A percentile compares a stretch with the other conserved stretches of the same genome.
Conservation (phyloP, 2,888 invertebrate species). For the Alcis repandata region DNA sequence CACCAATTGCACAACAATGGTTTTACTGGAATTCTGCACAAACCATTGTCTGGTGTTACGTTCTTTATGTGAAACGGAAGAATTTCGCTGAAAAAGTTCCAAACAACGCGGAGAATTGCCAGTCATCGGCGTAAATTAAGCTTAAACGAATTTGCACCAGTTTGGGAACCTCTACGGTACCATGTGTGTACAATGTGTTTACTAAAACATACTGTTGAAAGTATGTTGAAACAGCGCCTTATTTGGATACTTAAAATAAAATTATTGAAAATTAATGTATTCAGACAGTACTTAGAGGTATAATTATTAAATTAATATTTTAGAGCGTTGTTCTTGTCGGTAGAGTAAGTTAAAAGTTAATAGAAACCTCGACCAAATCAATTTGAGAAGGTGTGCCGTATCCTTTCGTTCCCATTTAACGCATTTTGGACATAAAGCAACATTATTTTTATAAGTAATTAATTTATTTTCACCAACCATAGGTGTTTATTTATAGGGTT, state of each 20-base stretch:
- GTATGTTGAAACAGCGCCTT: background rate
- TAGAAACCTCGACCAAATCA: too few species aligned
- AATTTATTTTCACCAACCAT: too few species aligned
- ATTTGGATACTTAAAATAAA: background rate
- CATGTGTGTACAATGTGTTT: background rate
- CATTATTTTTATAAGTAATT: too few species aligned
- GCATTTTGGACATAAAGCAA: too few species aligned
- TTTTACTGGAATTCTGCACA: slow-evolving; percentile 5
- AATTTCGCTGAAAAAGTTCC: slow-evolving; percentile 37
- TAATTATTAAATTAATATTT: too few species aligned
- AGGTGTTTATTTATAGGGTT: too few species aligned
- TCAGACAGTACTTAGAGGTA: too few species aligned
- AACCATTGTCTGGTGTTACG: slow-evolving; percentile 16
- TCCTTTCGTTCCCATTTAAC: too few species aligned
- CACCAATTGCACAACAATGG: slow-evolving; percentile 18
- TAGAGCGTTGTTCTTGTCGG: too few species aligned
- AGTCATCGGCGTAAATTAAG: slow-evolving; percentile 43
- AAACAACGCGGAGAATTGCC: slow-evolving; percentile 36
- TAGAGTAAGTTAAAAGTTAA: too few species aligned
- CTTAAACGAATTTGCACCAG: slow-evolving; percentile 28
- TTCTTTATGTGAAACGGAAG: slow-evolving; percentile 30
- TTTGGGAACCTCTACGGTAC: slow-evolving; percentile 21
- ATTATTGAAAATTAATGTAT: too few species aligned
- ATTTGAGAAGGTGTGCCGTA: too few species aligned
- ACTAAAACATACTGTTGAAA: slow-evolving; percentile 32